phyloP scores from a whole-genome alignment of 2,797 vertebrate species.

The Xyrichtys novacula region DNA sequence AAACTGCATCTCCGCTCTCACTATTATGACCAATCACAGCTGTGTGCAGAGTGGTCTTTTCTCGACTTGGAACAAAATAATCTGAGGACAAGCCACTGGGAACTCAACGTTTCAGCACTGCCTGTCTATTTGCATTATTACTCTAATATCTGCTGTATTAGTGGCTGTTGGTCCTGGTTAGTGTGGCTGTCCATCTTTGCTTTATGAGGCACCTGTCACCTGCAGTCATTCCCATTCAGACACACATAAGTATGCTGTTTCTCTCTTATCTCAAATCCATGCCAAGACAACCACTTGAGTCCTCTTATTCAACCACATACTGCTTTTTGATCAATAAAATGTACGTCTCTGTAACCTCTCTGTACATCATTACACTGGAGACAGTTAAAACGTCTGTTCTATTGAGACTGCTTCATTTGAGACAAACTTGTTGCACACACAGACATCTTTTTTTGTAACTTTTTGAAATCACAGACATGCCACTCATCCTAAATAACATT shows the following conservation, averaged over 20 bases:
- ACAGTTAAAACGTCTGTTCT: no score
- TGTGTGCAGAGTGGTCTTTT: background rate
- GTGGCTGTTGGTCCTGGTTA: background rate
- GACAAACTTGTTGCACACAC: no score
- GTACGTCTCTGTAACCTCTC: no score
- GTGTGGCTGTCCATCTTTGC: slow-evolving; percentile 12
- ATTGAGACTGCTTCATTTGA: no score
- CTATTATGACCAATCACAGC: background rate
- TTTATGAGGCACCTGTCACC: slow-evolving; percentile 10
- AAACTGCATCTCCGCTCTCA: slow-evolving; percentile 10
- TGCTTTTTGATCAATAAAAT: no score
- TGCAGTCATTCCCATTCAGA: background rate
- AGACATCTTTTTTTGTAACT: no score
- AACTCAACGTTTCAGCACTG: background rate
- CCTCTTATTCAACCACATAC: no score
- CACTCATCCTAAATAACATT: no score
- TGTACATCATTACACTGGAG: no score
- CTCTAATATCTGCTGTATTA: slow-evolving; percentile 18
- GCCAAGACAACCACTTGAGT: no score
- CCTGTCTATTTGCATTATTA: slow-evolving; percentile 16
- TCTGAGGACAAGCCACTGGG: slow-evolving; percentile 1
- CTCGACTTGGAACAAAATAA: slow-evolving; percentile 18
- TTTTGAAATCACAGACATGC: no score
- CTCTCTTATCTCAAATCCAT: background rate
- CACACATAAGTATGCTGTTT: background rate